Conservation (phyloP, 2,797 vertebrate genomes). For the Oryzias sinensis region DNA sequence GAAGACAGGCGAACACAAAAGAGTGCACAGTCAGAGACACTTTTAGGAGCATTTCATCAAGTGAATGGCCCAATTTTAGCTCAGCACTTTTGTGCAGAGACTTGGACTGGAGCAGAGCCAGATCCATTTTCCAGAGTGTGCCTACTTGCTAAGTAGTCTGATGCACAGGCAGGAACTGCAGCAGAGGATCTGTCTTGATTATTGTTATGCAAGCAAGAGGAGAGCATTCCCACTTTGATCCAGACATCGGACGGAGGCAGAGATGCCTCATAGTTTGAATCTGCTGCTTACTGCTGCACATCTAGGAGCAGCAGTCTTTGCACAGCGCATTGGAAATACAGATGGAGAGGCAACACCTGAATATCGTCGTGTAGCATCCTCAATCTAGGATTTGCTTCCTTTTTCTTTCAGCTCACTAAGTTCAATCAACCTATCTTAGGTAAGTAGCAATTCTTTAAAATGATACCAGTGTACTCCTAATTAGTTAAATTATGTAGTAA, state of each 20-base stretch:
- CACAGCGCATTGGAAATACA: not conserved
- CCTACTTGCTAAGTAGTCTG: slow-evolving; percentile 50
- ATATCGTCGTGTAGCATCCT: slow-evolving; percentile 18
- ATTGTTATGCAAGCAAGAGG: slow-evolving; percentile 72
- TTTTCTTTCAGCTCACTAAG: slow-evolving; percentile 15
- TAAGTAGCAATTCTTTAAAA: slow-evolving; percentile 46
- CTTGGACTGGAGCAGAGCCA: slow-evolving; percentile 51
- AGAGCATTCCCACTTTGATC: slow-evolving; percentile 63
- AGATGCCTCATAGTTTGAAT: slow-evolving; percentile 44
- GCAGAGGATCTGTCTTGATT: slow-evolving; percentile 57
- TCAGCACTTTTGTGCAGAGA: slow-evolving; percentile 42
- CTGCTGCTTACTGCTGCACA: slow-evolving; percentile 26
- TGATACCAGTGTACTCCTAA: not conserved
- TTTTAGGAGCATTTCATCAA: slow-evolving; percentile 35
- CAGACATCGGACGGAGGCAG: slow-evolving; percentile 44
- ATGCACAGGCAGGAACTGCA: slow-evolving; percentile 61
- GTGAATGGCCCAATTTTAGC: slow-evolving; percentile 39
- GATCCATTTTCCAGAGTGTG: slow-evolving; percentile 65
- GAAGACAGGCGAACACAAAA: slow-evolving; percentile 5
- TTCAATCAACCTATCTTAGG: slow-evolving; percentile 33
- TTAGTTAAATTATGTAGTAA: not conserved
- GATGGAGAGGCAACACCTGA: slow-evolving; percentile 30
- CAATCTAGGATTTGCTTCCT: slow-evolving; percentile 8
- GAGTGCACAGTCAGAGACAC: not conserved
- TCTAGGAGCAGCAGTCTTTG: slow-evolving; percentile 13